Base-by-base conservation (phyloP, 64 coral and sea anemone genomes). In the Platygyra sinensis region DNA sequence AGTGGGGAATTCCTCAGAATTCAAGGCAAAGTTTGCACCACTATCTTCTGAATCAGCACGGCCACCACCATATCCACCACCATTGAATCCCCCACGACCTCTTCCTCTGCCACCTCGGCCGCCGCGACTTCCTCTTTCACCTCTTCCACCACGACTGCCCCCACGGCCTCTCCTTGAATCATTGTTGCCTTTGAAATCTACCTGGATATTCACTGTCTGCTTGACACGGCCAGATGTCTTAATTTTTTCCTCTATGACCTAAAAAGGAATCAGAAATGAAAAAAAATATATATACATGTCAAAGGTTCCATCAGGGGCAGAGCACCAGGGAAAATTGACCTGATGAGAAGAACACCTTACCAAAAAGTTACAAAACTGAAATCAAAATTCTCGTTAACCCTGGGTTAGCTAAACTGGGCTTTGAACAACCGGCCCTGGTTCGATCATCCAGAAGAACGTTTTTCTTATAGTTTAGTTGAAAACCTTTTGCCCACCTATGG, bases 151-250 rank as follows among this genome's bases (percentile, higher is more conserved):
- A 46, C 90, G 86, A 67, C 87, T 71, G 1, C 90, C 90, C 51
- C 94, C 94, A 52, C 90, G 86, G 0, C 94, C 89, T 62, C 94
- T 65, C 17, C 93, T 63, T 5, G 80, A 46, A 46, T 80, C 90
- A 69, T 13, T 20, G 19, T 79, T 65, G 39, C 72, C 77, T 84
- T 91, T 90, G 55, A 93, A 96, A 32, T 90, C 88, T 87, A 96
- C 77, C 3, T 74, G 91, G 63, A 95, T 96, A 32, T 93, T 93
- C 82, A 98, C 42, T 17, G 90, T 91, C 73, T 99, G 93, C 60
- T 99, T 99, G 29, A 99, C 91, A 80, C 97, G 49, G 17, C 97
- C 97, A 52, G 97, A 96, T 5, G 94, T 96, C 83, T 99, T 99
- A 52, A 91, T 79, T 89, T 81, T 99, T 71, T 96, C 97, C 76